These are phyloP conservation scores for Mustela lutreola DNA, from an alignment of 2,113 vertebrate species.

Conservation along the genomic window DNA sequence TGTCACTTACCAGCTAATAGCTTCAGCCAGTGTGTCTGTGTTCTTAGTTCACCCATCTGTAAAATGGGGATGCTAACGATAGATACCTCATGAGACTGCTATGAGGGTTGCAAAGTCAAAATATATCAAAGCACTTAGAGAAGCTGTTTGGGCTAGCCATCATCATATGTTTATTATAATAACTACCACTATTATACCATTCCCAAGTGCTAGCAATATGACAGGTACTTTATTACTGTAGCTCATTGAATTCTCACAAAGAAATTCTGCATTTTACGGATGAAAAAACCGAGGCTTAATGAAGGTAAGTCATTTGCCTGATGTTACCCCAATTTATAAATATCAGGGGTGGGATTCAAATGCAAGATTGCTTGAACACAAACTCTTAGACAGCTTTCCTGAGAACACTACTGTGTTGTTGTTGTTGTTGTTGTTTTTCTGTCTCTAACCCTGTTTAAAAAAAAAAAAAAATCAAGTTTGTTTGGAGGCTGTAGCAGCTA, in stretches of 20 bases:
- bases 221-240: not conserved
- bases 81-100: not conserved
- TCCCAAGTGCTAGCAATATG: not conserved
- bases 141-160: not conserved
- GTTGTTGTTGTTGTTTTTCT: not conserved
- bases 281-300: not conserved
- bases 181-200: not conserved
- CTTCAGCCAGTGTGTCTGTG: not conserved
- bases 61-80: not conserved
- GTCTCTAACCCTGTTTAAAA: not conserved
- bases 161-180: not conserved
- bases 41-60: not conserved
- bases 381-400: not conserved
- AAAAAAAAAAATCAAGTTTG: not conserved
- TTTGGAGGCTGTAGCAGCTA: not conserved
- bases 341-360: not conserved
- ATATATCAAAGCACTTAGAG: not conserved
- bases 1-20: not conserved
- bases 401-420: not conserved
- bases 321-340: not conserved
- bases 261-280: not conserved
- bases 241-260: not conserved
- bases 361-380: not conserved
- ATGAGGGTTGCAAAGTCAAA: not conserved
- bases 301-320: not conserved